Base-by-base conservation (phyloP, 2,113 vertebrate species). In the Varanus komodoensis region DNA sequence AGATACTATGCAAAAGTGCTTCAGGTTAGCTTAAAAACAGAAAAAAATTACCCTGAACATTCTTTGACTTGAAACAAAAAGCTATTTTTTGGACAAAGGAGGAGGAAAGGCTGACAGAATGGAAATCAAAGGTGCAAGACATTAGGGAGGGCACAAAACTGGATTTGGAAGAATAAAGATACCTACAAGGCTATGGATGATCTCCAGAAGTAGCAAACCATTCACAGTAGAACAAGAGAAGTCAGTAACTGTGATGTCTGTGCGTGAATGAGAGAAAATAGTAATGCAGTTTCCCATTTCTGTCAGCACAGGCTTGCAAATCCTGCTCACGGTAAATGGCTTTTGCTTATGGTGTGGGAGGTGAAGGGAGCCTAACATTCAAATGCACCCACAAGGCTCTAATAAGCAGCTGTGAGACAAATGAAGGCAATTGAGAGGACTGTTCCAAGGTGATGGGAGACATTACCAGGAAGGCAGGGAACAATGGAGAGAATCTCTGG, bases 241-340 rank as follows among this genome's bases (percentile, higher is more conserved):
- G 57, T 38, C 44, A 21, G 23, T 52, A 90, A 7, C 2, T 67
- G 92, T 85, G 79, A 67, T 78, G 78, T 38, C 52, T 85, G 50
- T 86, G 78, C 81, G 88, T 80, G 44, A 92, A 80, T 9, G 48
- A 83, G 3, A 67, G 27, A 77, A 77, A 77, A 19, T 7, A n/a
- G 21, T 64, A 64, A 81, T 90, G 90, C 19, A 84, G 82, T 82
- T 86, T 82, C 86, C 89, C 38, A 84, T 87, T 93, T 89, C 87
- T 92, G 68, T 44, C 89, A 75, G 73, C n/a, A 34, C 48, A 87
- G 88, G 73, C 73, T 92, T 93, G 91, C 87, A 95, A 44, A n/a
- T 88, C 87, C 90, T 90, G 91, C 68, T 89, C 84, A 48, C 61
- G 89, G 90, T 84, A 38, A 50, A 84, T 87, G 54, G 38, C 85